phyloP scores from a whole-genome alignment of 1,140 invertebrate species.

The Macrocentrus cingulum region DNA sequence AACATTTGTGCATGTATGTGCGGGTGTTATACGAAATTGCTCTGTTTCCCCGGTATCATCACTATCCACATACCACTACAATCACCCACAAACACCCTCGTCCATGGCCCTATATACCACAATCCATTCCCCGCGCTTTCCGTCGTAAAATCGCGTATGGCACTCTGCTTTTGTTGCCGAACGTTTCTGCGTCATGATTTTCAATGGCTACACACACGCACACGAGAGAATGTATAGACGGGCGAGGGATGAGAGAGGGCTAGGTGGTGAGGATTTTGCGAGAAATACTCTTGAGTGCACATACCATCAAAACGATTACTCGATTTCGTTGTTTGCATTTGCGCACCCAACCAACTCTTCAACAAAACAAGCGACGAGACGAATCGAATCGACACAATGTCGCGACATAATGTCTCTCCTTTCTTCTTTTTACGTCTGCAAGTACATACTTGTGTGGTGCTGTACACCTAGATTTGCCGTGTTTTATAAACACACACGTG shows the following conservation, averaged over 20 bases:
- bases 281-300: slow-evolving; percentile 6
- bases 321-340: slow-evolving; percentile 4
- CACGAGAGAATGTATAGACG: too few relatives aligned
- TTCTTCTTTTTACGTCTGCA: neutral
- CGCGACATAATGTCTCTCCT: neutral
- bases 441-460: neutral
- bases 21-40: slow-evolving; percentile 8
- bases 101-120: neutral
- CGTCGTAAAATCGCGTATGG: slow-evolving; percentile 19
- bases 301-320: slow-evolving; percentile 14
- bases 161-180: slow-evolving; percentile 24
- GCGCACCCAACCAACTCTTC: neutral
- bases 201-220: slow-evolving; percentile 33
- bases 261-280: too few relatives aligned
- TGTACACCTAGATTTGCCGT: neutral
- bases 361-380: neutral
- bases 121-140: slow-evolving; percentile 6
- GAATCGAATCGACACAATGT: neutral
- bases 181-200: slow-evolving; percentile 32
- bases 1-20: too few relatives aligned
- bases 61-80: slow-evolving; percentile 19
- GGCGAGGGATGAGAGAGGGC: too few relatives aligned
- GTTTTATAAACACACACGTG: too few relatives aligned
- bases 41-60: neutral
- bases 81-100: neutral